Evolutionary conservation across 2,888 invertebrate genomes (phyloP), one percentile per base, ranked within the genome.

Genomic region (Linnaemya tessellans): DNA sequence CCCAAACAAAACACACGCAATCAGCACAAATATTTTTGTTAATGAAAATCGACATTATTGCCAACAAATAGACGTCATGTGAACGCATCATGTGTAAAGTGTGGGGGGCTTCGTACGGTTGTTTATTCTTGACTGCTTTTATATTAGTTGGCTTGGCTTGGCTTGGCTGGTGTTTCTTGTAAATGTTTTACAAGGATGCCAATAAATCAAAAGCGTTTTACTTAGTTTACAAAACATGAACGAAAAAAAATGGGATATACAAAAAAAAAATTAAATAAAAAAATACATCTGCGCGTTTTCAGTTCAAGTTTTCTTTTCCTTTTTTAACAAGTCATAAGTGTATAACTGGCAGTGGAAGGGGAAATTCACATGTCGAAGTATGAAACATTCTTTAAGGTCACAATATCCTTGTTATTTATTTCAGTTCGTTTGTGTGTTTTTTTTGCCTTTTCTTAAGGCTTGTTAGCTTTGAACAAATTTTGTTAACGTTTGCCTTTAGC

Each of bases 161-260:
- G n/a, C n/a, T n/a, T n/a, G n/a, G n/a, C n/a, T n/a, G n/a, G n/a
- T 75, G 54, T 38, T 75, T 35, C 35, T 35, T 62, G 56, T 51
- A 49, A 71, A 70, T 51, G 35, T 73, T 56, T 56, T 64, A 75
- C 30, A 79, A 75, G 60, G 43, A 74, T 78, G 51, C 65, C 74
- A 79, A 85, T 82, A 85, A 85, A 85, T 82, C 85, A 85, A 79
- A 79, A 51, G 54, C 46, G 79, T 74, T 75, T 62, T 73, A 65
- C 58, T 49, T 51, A 49, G 41, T 18, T 68, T 13, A 30, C 30
- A 30, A 30, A 30, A 30, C 30, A 30, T 30, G 1, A 15, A 64
- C 38, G 35, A 49, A 38, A 18, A 7, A 25, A 22, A 58, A 25
- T 80, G 2, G 2, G 62, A 62, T 67, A 9, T 18, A 4, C 7